Evolutionary conservation across 1,140 invertebrate genomes (phyloP).

Genomic region (Plectrocnemia conspersa): DNA sequence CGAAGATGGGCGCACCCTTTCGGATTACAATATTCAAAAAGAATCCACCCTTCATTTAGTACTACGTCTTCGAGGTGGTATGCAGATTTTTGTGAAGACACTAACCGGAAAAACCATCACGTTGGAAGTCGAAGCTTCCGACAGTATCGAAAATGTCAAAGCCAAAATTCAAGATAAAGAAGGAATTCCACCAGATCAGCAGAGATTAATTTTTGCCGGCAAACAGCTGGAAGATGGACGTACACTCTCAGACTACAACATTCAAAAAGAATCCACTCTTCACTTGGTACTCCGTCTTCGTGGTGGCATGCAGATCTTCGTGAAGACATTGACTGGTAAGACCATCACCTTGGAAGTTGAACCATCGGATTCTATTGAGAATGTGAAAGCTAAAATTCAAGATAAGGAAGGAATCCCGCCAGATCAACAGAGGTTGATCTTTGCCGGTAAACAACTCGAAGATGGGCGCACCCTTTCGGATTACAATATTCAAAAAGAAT

Average conservation of each 20-base stretch:
- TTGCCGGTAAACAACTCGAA: slow-evolving; percentile 77
- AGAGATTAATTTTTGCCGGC: slow-evolving; percentile 59
- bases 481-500: slow-evolving; percentile 64
- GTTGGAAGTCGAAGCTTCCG: slow-evolving; percentile 65
- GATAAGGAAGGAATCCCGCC: slow-evolving; percentile 68
- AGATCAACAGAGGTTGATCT: slow-evolving; percentile 69
- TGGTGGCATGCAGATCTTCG: slow-evolving; percentile 80
- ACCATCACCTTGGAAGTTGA: slow-evolving; percentile 81
- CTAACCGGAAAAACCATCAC: slow-evolving; percentile 69
- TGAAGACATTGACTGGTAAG: slow-evolving; percentile 71
- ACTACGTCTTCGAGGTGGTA: slow-evolving; percentile 55
- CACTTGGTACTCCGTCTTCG: slow-evolving; percentile 60
- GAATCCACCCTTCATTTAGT: slow-evolving; percentile 69
- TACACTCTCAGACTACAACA: slow-evolving; percentile 63
- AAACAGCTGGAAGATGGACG: slow-evolving; percentile 66
- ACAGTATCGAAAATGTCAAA: slow-evolving; percentile 71
- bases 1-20: slow-evolving; percentile 70
- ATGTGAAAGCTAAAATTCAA: slow-evolving; percentile 76
- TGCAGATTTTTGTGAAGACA: slow-evolving; percentile 66
- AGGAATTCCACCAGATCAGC: slow-evolving; percentile 60
- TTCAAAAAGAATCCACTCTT: slow-evolving; percentile 60
- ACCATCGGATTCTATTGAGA: slow-evolving; percentile 71
- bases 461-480: slow-evolving; percentile 68
- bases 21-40: slow-evolving; percentile 68
- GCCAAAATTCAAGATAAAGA: slow-evolving; percentile 69